Evolutionary conservation across 92 coral and sea anemone species (phyloP).

Genomic region (Porites evermanni): DNA sequence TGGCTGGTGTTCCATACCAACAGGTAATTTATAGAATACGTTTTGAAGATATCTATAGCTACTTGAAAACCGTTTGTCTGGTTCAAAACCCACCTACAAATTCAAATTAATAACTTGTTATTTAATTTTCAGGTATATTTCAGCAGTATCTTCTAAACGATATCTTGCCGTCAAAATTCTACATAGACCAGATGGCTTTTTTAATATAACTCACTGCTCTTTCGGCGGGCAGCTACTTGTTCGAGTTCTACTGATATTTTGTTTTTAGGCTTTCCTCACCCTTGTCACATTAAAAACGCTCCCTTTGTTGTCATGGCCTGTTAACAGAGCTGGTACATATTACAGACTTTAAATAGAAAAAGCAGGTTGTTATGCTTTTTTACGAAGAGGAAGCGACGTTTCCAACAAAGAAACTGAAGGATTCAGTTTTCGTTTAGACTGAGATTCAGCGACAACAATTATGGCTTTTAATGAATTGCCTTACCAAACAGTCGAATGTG

Average conservation of each 20-base stretch:
- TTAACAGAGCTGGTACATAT: slow-evolving; percentile 6
- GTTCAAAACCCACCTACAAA: background rate
- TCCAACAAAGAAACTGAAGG: background rate
- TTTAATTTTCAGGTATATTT: background rate
- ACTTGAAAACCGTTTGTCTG: background rate
- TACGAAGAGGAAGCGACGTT: background rate
- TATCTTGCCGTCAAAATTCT: background rate
- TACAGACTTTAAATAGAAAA: background rate
- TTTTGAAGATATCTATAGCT: background rate
- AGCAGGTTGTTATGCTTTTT: background rate
- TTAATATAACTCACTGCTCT: background rate
- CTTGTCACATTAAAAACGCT: background rate
- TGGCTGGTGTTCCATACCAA: slow-evolving; percentile 24
- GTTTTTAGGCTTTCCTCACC: slow-evolving; percentile 1
- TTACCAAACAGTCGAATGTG: too few relatives aligned
- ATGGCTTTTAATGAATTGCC: too few relatives aligned
- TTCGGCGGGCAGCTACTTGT: background rate
- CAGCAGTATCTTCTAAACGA: background rate
- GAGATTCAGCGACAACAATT: too few relatives aligned
- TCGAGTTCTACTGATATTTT: background rate
- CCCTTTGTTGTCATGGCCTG: slow-evolving; percentile 20
- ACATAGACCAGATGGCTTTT: background rate
- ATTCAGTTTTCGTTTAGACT: too few relatives aligned
- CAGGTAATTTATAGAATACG: slow-evolving; percentile 12
- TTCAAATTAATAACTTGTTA: background rate